These are phyloP conservation scores for Sebastes goodei DNA, from an alignment of 2,797 vertebrate genomes.

Conservation along the genomic window DNA sequence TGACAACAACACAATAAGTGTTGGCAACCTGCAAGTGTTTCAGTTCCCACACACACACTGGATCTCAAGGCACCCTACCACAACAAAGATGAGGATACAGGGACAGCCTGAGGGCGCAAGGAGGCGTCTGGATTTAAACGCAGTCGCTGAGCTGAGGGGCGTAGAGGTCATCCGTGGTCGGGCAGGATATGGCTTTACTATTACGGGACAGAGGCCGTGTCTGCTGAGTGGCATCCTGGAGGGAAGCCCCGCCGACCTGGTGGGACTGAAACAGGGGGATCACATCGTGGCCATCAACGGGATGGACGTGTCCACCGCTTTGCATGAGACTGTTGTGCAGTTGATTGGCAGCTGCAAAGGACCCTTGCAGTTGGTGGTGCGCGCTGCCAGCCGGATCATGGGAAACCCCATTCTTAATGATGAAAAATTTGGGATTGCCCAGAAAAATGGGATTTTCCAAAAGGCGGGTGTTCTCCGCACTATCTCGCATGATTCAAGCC, in stretches of 20 bases:
- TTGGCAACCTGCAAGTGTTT: conserved; percentile 56
- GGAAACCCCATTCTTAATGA: conserved; percentile 87
- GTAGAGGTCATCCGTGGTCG: conserved; percentile 91
- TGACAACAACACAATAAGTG: conserved; percentile 72
- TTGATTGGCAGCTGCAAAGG: conserved; percentile 91
- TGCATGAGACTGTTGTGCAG: conserved; percentile 93
- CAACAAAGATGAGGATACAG: conserved; percentile 80
- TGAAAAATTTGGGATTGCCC: conserved; percentile 83
- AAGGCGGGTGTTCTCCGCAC: conserved; percentile 89
- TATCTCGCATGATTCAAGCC: conserved; percentile 86
- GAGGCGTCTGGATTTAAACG: conserved; percentile 81
- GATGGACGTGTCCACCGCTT: conserved; percentile 87
- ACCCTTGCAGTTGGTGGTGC: conserved; percentile 88
- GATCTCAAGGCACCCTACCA: conserved; percentile 7
- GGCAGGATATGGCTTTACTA: conserved; percentile 94
- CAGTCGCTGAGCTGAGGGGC: conserved; percentile 77
- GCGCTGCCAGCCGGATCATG: conserved; percentile 69
- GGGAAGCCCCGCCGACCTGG: conserved; percentile 90
- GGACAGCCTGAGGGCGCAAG: conserved; percentile 83
- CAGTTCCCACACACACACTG: conserved; percentile 27
- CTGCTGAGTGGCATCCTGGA: conserved; percentile 91
- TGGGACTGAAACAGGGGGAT: conserved; percentile 92
- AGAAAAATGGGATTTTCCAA: conserved; percentile 82
- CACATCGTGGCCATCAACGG: conserved; percentile 90
- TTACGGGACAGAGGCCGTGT: conserved; percentile 93